A percentile compares a stretch with the other conserved stretches of the same genome.
These are phyloP conservation scores for Drosophila malerkotliana DNA, from an alignment of 1,140 invertebrate species.

Conservation along the genomic window DNA sequence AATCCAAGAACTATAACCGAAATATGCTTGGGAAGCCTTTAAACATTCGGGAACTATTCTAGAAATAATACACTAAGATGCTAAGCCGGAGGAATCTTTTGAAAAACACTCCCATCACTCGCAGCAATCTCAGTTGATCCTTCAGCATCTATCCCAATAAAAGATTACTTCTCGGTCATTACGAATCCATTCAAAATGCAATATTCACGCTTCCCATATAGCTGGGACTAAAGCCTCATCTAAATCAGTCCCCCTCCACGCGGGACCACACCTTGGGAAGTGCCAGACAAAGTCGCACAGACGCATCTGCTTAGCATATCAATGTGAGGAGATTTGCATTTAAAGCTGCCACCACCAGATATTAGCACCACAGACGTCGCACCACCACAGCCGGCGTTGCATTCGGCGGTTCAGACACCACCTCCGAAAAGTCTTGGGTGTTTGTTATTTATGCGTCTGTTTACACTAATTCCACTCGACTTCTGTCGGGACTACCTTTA, in stretches of 20 bases:
- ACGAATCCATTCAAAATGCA: slow-evolving; percentile 49
- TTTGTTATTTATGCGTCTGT: slow-evolving; percentile 77
- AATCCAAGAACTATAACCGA: slow-evolving; percentile 77
- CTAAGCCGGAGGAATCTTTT: too few relatives aligned
- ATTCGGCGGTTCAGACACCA: slow-evolving; percentile 8
- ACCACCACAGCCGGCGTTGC: neutral
- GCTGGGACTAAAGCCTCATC: slow-evolving; percentile 18
- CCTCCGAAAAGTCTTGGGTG: slow-evolving; percentile 62
- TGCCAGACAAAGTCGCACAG: slow-evolving; percentile 54
- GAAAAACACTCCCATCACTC: slow-evolving; percentile 3
- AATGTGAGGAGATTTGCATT: slow-evolving; percentile 72
- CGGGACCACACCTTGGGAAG: slow-evolving; percentile 6
- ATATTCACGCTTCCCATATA: slow-evolving; percentile 43
- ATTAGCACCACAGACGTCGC: slow-evolving; percentile 51
- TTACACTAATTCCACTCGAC: slow-evolving; percentile 64
- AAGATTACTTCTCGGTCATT: slow-evolving; percentile 30
- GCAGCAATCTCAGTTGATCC: slow-evolving; percentile 17
- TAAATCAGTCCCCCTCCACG: slow-evolving; percentile 34
- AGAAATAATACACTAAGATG: neutral
- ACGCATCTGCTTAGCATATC: slow-evolving; percentile 78
- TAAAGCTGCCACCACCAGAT: slow-evolving; percentile 67
- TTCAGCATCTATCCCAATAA: slow-evolving; percentile 19
- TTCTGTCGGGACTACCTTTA: neutral
- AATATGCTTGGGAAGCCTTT: slow-evolving; percentile 23
- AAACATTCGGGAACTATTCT: neutral